Base-by-base conservation (phyloP, 2,888 invertebrate species). In the Seira sanloemensis region DNA sequence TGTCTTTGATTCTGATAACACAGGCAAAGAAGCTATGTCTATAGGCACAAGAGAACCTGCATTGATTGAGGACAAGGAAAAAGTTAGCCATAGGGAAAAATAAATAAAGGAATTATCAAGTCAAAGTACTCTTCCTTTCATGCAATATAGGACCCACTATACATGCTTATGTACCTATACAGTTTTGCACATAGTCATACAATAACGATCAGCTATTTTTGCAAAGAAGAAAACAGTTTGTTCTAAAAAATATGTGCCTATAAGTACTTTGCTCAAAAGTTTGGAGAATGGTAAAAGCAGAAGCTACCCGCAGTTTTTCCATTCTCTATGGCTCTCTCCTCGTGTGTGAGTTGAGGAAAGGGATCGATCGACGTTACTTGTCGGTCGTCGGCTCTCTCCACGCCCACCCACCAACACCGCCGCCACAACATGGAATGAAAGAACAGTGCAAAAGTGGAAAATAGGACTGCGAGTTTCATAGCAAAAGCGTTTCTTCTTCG, bases 321-420 rank as follows among this genome's bases (percentile, higher is more conserved):
- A 37, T 37, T 37, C 37, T 37, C 37, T 37, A 37, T 37, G 37
- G 37, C 37, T 37, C 37, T 37, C 12, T 37, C 37, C 12, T 12
- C 37, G 37, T 37, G 37, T 7, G 37, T 37, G n/a, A n/a, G n/a
- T n/a, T n/a, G n/a, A 37, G 37, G 12, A 37, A 37, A 37, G 37
- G 37, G 80, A 80, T 80, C 80, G 80, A 80, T 80, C 74, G 80
- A 80, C 75, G 74, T 80, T 75, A 75, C 80, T 80, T 80, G 80
- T 80, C 80, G 80, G 80, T 80, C 80, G 80, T 80, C 80, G 80
- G 80, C 74, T 80, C 58, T 37, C 37, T 73, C 79, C 72, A 67
- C 80, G 69, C 79, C 72, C 80, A 78, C 80, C 80, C 74, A 80
- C 80, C 74, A 74, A 69, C 80, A 80, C 54, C 74, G 37, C 80